Conservation (phyloP, 2,797 vertebrate genomes). For the Sebastes taczanowskii region DNA sequence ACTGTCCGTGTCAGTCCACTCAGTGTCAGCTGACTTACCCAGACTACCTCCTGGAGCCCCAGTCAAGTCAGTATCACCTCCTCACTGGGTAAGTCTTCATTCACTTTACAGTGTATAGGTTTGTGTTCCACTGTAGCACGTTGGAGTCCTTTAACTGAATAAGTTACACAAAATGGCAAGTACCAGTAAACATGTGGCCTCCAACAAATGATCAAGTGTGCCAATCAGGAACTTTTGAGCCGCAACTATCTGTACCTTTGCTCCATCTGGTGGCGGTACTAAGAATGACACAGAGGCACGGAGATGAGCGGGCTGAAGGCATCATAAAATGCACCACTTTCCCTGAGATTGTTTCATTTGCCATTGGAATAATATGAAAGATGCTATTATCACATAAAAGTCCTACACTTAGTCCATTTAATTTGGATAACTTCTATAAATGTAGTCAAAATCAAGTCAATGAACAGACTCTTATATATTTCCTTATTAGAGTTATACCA, state of each 20-base stretch:
- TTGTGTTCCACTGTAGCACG: not conserved
- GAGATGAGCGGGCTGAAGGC: not conserved
- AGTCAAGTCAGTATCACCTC: conserved; percentile 37
- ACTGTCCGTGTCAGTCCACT: conserved; percentile 25
- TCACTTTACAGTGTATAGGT: not conserved
- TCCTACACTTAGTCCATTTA: not conserved
- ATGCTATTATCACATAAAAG: not conserved
- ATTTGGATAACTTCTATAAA: not conserved
- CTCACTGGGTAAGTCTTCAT: conserved; percentile 29
- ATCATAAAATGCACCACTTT: not conserved
- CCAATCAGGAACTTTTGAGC: not conserved
- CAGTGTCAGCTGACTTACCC: conserved; percentile 28
- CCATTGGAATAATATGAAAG: not conserved
- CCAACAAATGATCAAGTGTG: not conserved
- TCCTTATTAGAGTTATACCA: not conserved
- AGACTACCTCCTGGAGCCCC: conserved; percentile 39
- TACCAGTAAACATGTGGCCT: not conserved
- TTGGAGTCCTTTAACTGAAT: not conserved
- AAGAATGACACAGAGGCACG: not conserved
- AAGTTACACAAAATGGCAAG: not conserved
- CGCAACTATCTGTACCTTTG: not conserved
- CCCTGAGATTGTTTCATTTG: not conserved
- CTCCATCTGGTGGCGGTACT: not conserved
- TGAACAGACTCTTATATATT: not conserved
- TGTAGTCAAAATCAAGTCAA: not conserved